These are phyloP conservation scores for Sterrhoptilus dennistouni DNA, from an alignment of 2,113 vertebrate genomes.

Conservation along the genomic window DNA sequence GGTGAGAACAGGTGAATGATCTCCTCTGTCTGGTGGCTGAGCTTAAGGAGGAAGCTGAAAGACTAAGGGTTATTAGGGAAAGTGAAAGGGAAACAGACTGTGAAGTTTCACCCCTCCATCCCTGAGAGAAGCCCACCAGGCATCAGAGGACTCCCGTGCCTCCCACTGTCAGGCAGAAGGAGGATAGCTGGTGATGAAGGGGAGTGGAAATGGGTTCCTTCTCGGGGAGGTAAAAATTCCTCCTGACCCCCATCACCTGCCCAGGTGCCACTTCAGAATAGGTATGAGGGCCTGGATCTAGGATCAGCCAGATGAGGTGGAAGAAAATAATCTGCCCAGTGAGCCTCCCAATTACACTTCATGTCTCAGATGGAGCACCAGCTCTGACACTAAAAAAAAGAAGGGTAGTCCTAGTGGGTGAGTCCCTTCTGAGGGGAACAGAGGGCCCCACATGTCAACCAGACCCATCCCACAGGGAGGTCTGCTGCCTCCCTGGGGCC, in stretches of 20 bases:
- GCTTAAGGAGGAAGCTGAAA: background rate
- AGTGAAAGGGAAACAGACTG: background rate
- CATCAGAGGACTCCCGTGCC: background rate
- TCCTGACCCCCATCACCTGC: background rate
- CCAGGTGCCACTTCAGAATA: background rate
- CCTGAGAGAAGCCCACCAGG: background rate
- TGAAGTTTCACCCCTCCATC: no score
- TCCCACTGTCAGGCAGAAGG: no score
- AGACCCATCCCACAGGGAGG: background rate
- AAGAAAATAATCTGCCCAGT: background rate
- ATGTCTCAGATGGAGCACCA: background rate
- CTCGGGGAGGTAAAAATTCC: background rate
- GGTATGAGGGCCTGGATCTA: no score
- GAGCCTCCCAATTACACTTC: background rate
- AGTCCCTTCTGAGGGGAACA: background rate
- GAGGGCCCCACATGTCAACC: no score
- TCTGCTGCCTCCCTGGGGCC: background rate
- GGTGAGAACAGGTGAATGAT: background rate
- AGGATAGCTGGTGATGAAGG: background rate
- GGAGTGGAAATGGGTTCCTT: no score
- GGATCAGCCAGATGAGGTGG: no score
- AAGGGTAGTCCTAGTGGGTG: background rate
- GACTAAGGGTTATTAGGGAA: no score
- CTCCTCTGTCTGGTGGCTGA: background rate
- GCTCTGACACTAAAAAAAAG: background rate